These are phyloP conservation scores for Tricholauxania praeusta DNA, from an alignment of 2,888 invertebrate species.

Conservation along the genomic window DNA sequence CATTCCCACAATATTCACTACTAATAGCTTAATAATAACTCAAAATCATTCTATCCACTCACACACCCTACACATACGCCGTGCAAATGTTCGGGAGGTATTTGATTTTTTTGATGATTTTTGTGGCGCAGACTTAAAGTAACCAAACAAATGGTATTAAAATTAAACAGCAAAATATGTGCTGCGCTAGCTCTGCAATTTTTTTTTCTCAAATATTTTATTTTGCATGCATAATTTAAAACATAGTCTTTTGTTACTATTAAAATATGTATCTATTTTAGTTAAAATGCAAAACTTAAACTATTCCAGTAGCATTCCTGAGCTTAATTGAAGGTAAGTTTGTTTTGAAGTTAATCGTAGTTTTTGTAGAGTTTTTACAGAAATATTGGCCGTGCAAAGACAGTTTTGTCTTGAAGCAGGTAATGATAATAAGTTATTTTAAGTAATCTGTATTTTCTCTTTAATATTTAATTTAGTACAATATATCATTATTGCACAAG, in stretches of 20 bases:
- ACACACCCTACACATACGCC: slow-evolving; percentile 25
- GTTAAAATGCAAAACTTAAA: too few species aligned
- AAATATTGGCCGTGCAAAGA: too few species aligned
- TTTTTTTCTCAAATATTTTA: slow-evolving; percentile 2
- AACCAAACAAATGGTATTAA: neutral
- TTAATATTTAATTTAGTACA: too few species aligned
- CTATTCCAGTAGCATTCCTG: too few species aligned
- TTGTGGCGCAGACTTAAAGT: slow-evolving; percentile 60
- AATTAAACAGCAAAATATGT: neutral
- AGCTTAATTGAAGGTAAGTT: too few species aligned
- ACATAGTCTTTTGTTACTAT: neutral
- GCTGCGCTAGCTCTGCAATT: neutral
- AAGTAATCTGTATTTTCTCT: too few species aligned
- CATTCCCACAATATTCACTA: slow-evolving; percentile 21
- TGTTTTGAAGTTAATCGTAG: too few species aligned
- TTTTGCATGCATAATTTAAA: slow-evolving; percentile 6
- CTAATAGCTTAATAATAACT: slow-evolving; percentile 14
- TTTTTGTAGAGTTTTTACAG: too few species aligned
- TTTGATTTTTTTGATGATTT: slow-evolving; percentile 64
- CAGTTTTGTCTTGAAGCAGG: too few species aligned
- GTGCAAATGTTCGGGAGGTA: slow-evolving; percentile 24
- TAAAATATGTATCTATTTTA: too few species aligned
- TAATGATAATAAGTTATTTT: too few species aligned
- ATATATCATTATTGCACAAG: too few species aligned
- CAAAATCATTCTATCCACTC: slow-evolving; percentile 15